phyloP scores from a whole-genome alignment of 1,140 invertebrate species.

The Hylaeus anthracinus region DNA sequence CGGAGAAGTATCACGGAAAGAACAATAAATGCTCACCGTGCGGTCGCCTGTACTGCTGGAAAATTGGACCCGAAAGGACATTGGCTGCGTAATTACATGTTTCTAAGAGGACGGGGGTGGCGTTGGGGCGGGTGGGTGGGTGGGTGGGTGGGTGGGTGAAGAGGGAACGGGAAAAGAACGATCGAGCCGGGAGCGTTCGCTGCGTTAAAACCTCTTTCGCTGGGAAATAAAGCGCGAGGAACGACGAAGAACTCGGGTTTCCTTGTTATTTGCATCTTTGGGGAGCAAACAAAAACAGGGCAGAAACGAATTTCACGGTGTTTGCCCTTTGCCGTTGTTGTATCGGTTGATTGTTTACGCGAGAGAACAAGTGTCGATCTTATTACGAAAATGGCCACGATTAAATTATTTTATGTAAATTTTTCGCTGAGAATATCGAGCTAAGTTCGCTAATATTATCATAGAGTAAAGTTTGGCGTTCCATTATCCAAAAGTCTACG shows the following conservation, averaged over 20 bases:
- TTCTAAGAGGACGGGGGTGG: slow-evolving; percentile 22
- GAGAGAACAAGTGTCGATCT: too few species aligned
- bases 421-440: too few species aligned
- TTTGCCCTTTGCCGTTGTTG: too few species aligned
- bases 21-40: slow-evolving; percentile 55
- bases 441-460: too few species aligned
- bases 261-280: background rate
- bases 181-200: background rate
- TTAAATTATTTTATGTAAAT: too few species aligned
- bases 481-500: too few species aligned
- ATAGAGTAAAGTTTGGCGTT: too few species aligned
- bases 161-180: background rate
- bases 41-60: slow-evolving; percentile 42
- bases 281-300: too few species aligned
- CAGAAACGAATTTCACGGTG: too few species aligned
- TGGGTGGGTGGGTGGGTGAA: background rate
- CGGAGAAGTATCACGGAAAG: slow-evolving; percentile 41
- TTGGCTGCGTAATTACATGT: slow-evolving; percentile 58
- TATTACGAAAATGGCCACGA: too few species aligned
- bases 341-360: too few species aligned
- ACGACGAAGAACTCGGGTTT: background rate
- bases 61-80: slow-evolving; percentile 53
- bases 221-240: slow-evolving; percentile 4
- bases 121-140: slow-evolving; percentile 3
- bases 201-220: background rate